Base-by-base conservation (phyloP, 2,888 invertebrate species). In the Crepidodera aurea region DNA sequence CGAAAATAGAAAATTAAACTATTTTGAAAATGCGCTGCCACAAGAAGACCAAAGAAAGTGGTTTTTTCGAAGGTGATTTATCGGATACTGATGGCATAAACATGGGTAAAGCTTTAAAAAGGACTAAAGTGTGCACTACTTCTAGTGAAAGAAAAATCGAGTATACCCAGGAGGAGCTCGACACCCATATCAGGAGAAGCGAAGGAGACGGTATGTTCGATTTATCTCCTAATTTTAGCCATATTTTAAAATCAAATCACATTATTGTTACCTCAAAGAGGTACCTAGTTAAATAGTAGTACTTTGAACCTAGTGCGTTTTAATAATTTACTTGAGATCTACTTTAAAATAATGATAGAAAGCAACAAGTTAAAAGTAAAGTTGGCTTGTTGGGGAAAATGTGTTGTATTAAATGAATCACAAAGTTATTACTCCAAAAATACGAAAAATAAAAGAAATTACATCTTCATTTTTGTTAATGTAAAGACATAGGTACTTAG, bases 41-140 rank as follows among this genome's bases (percentile, higher is more conserved):
- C 73, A 81, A 81, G 72, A 81, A 81, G 74, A 82, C 81, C 66
- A 81, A 92, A 84, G 92, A 93, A 83, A 92, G 92, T 80, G 92
- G 92, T 68, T 92, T 90, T 79, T 92, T 90, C 85, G 92, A 92
- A 82, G 91, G 90, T 71, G 88, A 87, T 78, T 85, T 86, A 76
- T 85, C 86, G 75, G 87, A 87, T 77, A 85, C 86, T 69, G 82
- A 82, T 65, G 77, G 77, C 65, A 84, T 83, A 82, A 86, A 85
- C 62, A 81, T 81, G 83, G 80, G 79, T 39, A 80, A 78, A 73
- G 77, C 79, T 59, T 69, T 79, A 56, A 81, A 81, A 78, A 78
- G 81, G 73, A 79, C 79, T 73, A 79, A 78, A 73, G 76, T 77
- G 61, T 78, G 75, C 70, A 79, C 78, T 2, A 74, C 76, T 37